A percentile compares a stretch with the other conserved stretches of the same genome.
Evolutionary conservation across 2,113 vertebrate genomes (phyloP).

Genomic region (Motacilla alba): DNA sequence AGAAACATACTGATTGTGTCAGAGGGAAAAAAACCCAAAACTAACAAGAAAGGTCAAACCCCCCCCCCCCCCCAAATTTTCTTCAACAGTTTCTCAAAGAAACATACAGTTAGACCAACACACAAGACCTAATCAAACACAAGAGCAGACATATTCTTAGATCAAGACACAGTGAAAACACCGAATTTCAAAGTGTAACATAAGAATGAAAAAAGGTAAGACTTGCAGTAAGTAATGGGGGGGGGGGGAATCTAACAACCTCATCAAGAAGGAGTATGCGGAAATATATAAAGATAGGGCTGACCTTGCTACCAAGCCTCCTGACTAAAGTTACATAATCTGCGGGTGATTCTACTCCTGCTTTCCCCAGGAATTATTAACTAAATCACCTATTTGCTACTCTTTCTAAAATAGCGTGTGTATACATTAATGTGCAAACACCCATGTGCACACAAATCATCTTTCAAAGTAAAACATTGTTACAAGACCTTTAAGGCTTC

Average conservation of each 20-base stretch:
- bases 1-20: not conserved
- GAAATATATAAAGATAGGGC: not conserved
- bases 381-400: not conserved
- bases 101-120: not conserved
- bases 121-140: not conserved
- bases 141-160: not conserved
- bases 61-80: rapidly evolving
- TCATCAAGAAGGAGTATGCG: not conserved
- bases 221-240: not conserved
- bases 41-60: not conserved
- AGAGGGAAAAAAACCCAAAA: rapidly evolving
- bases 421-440: not conserved
- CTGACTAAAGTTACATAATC: not conserved
- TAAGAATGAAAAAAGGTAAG: not conserved
- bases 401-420: not conserved
- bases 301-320: not conserved
- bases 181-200: not conserved
- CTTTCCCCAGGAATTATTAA: not conserved
- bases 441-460: rapidly evolving
- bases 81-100: not conserved
- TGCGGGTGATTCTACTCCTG: not conserved
- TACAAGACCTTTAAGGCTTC: not conserved
- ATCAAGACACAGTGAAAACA: not conserved
- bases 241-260: too few species aligned
- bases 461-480: not conserved